Conservation (phyloP, 2,113 vertebrate species). For the Tretioscincus oriximinensis region DNA sequence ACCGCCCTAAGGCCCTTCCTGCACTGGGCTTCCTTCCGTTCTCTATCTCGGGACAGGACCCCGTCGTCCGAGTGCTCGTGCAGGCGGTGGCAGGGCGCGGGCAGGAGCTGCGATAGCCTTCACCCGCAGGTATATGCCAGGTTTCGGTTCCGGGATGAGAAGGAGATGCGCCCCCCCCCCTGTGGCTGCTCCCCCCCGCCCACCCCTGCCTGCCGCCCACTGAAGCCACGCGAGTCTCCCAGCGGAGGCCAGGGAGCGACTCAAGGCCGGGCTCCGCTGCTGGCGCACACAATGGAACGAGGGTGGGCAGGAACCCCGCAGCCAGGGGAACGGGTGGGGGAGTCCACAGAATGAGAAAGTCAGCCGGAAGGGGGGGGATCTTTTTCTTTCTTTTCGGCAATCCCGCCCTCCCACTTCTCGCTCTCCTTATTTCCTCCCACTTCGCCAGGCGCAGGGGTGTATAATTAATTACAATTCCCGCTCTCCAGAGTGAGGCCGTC, state of each 20-base stretch:
- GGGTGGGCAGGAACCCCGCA: constrained; percentile 25
- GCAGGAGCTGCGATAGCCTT: no score
- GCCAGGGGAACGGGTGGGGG: neutral
- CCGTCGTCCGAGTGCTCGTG: no score
- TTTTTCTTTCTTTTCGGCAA: neutral
- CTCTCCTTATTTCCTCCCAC: constrained; percentile 22
- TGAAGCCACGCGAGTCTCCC: constrained; percentile 45
- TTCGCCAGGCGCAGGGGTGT: constrained; percentile 39
- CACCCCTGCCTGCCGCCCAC: neutral
- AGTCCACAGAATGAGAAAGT: constrained; percentile 18
- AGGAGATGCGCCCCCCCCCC: neutral
- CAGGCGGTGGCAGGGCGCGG: no score
- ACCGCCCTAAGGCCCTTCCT: no score
- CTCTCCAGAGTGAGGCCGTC: neutral
- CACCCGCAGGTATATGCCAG: no score
- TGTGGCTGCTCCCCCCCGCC: neutral
- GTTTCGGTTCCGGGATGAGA: neutral
- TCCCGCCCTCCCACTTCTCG: no score
- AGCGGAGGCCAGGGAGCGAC: constrained; percentile 35
- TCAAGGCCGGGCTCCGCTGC: constrained; percentile 37
- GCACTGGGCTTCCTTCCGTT: no score
- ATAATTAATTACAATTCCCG: constrained; percentile 40
- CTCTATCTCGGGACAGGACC: no score
- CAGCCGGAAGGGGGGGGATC: constrained; percentile 22
- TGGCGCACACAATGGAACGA: constrained; percentile 37